Evolutionary conservation across 2,113 vertebrate genomes (phyloP), one percentile per base, ranked within the genome.

Genomic region (Athene noctua): DNA sequence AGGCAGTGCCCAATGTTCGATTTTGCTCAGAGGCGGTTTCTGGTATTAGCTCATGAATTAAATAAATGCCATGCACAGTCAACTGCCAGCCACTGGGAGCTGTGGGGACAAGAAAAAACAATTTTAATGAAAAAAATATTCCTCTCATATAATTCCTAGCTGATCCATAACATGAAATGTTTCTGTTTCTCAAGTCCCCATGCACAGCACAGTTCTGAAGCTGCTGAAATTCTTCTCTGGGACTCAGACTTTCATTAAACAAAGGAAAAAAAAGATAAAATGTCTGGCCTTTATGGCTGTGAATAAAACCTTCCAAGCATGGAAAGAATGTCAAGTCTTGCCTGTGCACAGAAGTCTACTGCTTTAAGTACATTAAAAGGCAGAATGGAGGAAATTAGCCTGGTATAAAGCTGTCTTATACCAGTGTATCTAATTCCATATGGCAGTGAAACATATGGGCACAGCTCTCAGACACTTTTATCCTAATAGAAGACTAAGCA

Each of bases 271-370:
- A 66, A 63, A 63, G 29, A 75, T 46, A 63, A 93, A 89, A 75
- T 52, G 13, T 79, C 67, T 95, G 55, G 40, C 55, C 72, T 84
- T 94, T 82, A 92, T 15, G 71, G 65, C 52, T 84, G 51, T 72
- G 88, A 95, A 88, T 91, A 95, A 96, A 97, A 93, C 72, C 65
- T 90, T 90, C 59, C 79, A 74, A 84, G 63, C 83, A 94, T 65
- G 65, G 88, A 86, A 96, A 95, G 85, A 90, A 95, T 90, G 88
- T 74, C 55, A 88, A 36, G 30, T n/a, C 61, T 74, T 97, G 67
- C 63, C 88, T 86, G 20, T 78, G 75, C 74, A 84, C 40, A 20
- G 86, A 92, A 90, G 42, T 10, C 59, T 72, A 36, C 63, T 86
- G n/a, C 59, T 88, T 90, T 90, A 90, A 62, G 80, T 68, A 32